phyloP scores from a whole-genome alignment of 2,797 vertebrate species.

The Macroramphosus scolopax region DNA sequence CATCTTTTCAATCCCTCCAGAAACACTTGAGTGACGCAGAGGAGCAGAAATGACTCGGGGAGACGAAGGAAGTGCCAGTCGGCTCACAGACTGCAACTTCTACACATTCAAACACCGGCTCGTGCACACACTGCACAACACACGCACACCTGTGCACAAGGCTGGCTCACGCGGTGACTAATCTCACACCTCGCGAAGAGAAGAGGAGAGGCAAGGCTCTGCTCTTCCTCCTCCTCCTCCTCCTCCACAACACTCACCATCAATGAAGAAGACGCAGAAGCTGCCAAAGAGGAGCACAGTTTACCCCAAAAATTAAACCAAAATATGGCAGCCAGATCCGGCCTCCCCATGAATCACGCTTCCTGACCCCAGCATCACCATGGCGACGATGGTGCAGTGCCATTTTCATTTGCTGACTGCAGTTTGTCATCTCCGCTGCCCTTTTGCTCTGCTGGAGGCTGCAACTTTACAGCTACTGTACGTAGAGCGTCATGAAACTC shows the following conservation, averaged over 20 bases:
- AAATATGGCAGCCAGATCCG: constrained; percentile 17
- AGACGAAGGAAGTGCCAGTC: too few relatives aligned
- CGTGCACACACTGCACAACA: constrained; percentile 7
- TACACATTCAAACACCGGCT: constrained; percentile 8
- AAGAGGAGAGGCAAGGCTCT: constrained; percentile 14
- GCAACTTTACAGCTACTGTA: constrained; percentile 18
- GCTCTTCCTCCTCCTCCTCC: constrained; percentile 29
- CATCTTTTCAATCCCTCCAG: neutral
- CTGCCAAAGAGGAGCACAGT: constrained; percentile 9
- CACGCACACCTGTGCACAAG: constrained; percentile 21
- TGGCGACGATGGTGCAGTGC: constrained; percentile 55
- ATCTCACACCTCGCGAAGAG: constrained; percentile 51
- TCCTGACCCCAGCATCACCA: constrained; percentile 52
- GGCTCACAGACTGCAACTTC: neutral
- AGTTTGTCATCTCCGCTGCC: constrained; percentile 38
- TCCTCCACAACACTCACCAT: constrained; percentile 13
- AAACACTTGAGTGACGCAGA: neutral
- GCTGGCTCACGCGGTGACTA: constrained; percentile 41
- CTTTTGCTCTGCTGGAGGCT: constrained; percentile 37
- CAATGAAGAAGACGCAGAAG: constrained; percentile 11
- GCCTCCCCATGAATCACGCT: constrained; percentile 44
- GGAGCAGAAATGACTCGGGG: neutral
- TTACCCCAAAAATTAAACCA: constrained; percentile 2
- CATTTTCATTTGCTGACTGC: constrained; percentile 58
- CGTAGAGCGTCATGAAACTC: constrained; percentile 10